Evolutionary conservation across 64 coral and sea anemone genomes (phyloP).

Genomic region (Dendronephthya gigantea): DNA sequence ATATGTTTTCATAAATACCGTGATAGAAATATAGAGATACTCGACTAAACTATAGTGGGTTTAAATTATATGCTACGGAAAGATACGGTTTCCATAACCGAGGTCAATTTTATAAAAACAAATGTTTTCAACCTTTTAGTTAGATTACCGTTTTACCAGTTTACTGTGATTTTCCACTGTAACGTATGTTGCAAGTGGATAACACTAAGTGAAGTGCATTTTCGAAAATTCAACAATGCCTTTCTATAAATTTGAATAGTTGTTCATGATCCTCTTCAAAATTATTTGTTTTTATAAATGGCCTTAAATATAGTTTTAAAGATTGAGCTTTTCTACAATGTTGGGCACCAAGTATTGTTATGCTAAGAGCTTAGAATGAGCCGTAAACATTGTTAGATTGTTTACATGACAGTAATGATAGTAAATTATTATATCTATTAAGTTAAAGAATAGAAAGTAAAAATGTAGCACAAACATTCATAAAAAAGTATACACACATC

Average conservation of each 20-base stretch:
- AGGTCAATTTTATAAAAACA: not conserved
- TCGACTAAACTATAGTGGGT: not conserved
- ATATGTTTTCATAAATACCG: not conserved
- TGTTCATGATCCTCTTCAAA: not conserved
- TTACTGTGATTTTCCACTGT: too few relatives aligned
- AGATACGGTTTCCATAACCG: not conserved
- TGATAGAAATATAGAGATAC: not conserved
- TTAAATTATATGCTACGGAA: not conserved
- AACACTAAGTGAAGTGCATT: too few relatives aligned
- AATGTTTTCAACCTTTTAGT: not conserved
- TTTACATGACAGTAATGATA: not conserved
- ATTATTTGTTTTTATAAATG: not conserved
- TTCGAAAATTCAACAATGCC: too few relatives aligned
- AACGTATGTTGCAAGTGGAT: too few relatives aligned
- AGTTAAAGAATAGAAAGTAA: not conserved
- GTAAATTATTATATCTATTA: not conserved
- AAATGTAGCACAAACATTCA: not conserved
- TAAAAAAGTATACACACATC: not conserved
- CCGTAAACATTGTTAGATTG: not conserved
- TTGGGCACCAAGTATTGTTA: too few relatives aligned
- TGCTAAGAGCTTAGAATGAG: not conserved
- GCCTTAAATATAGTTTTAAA: not conserved
- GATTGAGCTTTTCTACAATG: not conserved
- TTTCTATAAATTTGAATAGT: not conserved
- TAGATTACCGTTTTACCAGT: not conserved